Conservation (phyloP, 2,888 invertebrate genomes). For the Cotesia congregata region DNA sequence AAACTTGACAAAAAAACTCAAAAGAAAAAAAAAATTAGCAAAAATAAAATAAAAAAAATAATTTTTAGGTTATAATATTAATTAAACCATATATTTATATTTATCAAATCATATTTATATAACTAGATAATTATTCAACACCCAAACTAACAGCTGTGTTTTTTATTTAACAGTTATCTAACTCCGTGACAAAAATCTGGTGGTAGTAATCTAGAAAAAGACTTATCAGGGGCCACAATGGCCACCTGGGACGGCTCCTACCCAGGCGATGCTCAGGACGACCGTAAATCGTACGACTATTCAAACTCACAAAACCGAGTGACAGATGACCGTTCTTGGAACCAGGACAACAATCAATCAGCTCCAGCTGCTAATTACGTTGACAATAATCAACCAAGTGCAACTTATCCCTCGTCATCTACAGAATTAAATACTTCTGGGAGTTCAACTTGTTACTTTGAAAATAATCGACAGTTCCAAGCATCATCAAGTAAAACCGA, state of each 20-base stretch:
- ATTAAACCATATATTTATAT: background rate
- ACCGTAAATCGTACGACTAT: background rate
- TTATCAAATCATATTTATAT: background rate
- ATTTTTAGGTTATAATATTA: background rate
- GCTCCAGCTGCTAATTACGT: background rate
- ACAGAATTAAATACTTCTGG: background rate
- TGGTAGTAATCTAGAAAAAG: background rate
- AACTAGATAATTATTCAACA: too few species aligned
- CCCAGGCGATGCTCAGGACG: conserved; percentile 59
- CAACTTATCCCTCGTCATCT: background rate
- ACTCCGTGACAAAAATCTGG: background rate
- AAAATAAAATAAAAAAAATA: too few species aligned
- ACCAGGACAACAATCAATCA: background rate
- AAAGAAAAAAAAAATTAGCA: too few species aligned
- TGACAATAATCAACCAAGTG: background rate
- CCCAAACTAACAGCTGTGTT: background rate
- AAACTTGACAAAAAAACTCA: too few species aligned
- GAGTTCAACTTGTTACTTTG: background rate
- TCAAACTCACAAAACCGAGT: background rate
- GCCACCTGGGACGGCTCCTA: conserved; percentile 68
- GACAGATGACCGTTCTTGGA: background rate
- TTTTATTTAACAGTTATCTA: background rate
- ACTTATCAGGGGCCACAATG: conserved; percentile 52
- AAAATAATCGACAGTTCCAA: background rate
- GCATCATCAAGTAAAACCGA: background rate